phyloP scores from a whole-genome alignment of 1,140 invertebrate species.

The Sitobion miscanthi region DNA sequence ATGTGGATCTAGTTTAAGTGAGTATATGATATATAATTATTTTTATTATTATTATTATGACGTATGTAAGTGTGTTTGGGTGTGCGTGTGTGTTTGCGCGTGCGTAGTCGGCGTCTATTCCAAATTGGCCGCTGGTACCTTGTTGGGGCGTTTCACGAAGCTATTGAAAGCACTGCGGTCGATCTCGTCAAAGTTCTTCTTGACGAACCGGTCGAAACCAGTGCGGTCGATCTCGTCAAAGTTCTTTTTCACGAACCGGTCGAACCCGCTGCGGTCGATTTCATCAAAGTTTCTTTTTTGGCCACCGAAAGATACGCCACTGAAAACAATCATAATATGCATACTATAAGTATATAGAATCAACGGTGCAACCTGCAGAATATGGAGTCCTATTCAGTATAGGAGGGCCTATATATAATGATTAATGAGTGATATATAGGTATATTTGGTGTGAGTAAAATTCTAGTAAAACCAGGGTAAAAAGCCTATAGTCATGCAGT shows the following conservation, averaged over 20 bases:
- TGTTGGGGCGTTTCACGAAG: slow-evolving; percentile 64
- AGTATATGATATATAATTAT: background rate
- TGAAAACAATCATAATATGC: background rate
- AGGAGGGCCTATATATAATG: no score
- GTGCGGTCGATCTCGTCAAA: slow-evolving; percentile 70
- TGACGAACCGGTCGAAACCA: slow-evolving; percentile 63
- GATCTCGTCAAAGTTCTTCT: slow-evolving; percentile 70
- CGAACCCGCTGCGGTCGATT: slow-evolving; percentile 66
- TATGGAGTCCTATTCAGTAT: no score
- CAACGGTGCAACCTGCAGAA: background rate
- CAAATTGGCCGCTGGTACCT: slow-evolving; percentile 27
- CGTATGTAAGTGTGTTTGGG: background rate
- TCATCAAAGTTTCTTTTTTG: slow-evolving; percentile 66
- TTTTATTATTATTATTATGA: background rate
- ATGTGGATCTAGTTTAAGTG: background rate
- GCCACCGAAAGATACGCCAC: slow-evolving; percentile 43
- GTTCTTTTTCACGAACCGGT: slow-evolving; percentile 65
- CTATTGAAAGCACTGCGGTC: slow-evolving; percentile 68
- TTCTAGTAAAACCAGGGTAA: no score
- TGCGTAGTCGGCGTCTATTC: background rate
- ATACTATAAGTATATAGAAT: background rate
- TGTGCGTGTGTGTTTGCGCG: background rate
- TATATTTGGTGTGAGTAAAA: no score
- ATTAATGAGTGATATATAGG: no score
- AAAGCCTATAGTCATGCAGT: no score